Conservation (phyloP, 1,140 invertebrate genomes). For the Araneus ventricosus region DNA sequence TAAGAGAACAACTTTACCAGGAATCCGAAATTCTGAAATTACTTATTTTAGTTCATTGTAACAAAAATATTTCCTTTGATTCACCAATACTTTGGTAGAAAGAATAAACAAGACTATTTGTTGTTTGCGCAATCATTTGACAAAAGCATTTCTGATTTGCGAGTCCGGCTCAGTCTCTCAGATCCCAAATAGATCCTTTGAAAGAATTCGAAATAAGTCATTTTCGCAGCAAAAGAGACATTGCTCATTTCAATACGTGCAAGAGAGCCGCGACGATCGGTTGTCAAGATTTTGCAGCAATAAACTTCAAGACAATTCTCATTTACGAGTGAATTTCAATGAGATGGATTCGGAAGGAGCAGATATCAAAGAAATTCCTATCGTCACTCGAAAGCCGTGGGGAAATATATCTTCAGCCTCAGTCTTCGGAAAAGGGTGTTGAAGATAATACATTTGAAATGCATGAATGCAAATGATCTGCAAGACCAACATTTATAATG, state of each 20-base stretch:
- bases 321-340: conserved; percentile 66
- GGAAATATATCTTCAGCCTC: conserved; percentile 52
- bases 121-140: not conserved
- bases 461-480: conserved; percentile 47
- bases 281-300: conserved; percentile 52
- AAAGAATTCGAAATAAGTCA: conserved; percentile 48
- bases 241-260: conserved; percentile 51
- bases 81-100: not conserved
- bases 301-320: conserved; percentile 38
- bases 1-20: too few species aligned
- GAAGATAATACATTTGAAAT: conserved; percentile 64
- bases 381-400: conserved; percentile 41
- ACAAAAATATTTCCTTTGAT: conserved; percentile 1
- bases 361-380: conserved; percentile 58
- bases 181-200: not conserved
- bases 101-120: not conserved
- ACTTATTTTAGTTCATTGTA: not conserved
- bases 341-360: conserved; percentile 30
- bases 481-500: conserved; percentile 24
- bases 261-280: conserved; percentile 10
- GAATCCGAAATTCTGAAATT: not conserved
- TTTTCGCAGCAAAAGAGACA: conserved; percentile 34
- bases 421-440: conserved; percentile 38
- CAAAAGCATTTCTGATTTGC: conserved; percentile 3
- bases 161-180: not conserved